Conservation (phyloP, 2,888 invertebrate genomes). For the Pinctada fucata region DNA sequence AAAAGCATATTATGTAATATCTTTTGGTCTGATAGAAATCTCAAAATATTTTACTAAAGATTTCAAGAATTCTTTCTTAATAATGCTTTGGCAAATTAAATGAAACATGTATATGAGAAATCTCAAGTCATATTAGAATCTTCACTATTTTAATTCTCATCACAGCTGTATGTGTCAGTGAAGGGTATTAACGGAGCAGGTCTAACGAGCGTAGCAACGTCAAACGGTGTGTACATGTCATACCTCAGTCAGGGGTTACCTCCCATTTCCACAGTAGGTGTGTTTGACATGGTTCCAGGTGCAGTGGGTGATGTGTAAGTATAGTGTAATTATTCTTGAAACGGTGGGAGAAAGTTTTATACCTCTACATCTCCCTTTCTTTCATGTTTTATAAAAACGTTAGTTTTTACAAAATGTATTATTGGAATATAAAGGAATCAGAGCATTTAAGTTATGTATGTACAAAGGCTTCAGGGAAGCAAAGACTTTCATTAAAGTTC, state of each 20-base stretch:
- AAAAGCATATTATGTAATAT: neutral
- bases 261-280: constrained; percentile 50
- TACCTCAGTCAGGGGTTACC: constrained; percentile 59
- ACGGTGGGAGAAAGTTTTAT: neutral
- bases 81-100: no score
- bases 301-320: constrained; percentile 58
- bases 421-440: no score
- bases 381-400: neutral
- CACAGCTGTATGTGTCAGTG: constrained; percentile 61
- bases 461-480: no score
- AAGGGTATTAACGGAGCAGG: constrained; percentile 65
- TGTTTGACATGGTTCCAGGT: constrained; percentile 52
- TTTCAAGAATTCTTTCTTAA: neutral
- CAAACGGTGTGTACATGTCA: constrained; percentile 63
- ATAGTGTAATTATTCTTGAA: neutral
- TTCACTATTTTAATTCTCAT: neutral
- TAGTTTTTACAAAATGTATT: neutral
- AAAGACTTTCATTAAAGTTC: no score
- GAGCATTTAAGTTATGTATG: no score
- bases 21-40: neutral
- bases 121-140: no score
- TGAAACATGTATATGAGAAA: no score
- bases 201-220: constrained; percentile 53
- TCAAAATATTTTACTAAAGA: neutral
- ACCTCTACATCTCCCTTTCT: no score